Percentiles rank a stretch among this genome's conserved stretches.
Conservation (phyloP, 2,113 vertebrate genomes). For the Echinops telfairi region DNA sequence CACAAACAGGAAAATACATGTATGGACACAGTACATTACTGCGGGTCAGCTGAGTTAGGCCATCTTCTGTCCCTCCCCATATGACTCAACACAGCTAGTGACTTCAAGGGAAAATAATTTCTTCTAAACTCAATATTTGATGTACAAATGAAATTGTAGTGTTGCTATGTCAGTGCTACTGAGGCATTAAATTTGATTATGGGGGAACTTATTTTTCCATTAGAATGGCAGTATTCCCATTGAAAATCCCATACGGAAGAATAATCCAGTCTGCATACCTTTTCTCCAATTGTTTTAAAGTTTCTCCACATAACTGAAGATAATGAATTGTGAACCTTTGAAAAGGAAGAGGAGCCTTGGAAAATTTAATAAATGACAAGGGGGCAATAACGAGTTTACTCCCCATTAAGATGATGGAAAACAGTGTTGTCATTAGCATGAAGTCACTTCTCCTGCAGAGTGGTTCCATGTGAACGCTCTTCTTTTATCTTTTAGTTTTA, state of each 20-base stretch:
- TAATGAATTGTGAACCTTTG: constrained; percentile 1
- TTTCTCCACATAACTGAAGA: constrained; percentile 10
- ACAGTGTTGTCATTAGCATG: neutral
- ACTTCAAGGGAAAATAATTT: constrained; percentile 21
- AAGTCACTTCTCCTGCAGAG: neutral
- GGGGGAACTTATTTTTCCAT: neutral
- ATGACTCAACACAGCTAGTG: neutral
- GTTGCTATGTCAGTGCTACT: constrained; percentile 15
- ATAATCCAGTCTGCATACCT: constrained; percentile 21
- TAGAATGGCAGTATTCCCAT: neutral
- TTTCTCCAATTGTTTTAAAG: constrained; percentile 9
- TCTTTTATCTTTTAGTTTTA: neutral
- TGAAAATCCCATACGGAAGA: constrained; percentile 33
- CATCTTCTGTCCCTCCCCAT: neutral
- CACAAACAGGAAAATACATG: neutral
- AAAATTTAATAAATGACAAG: neutral
- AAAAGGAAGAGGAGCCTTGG: neutral
- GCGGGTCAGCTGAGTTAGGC: neutral
- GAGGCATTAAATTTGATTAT: constrained; percentile 28
- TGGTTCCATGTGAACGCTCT: too few species aligned
- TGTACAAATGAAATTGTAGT: neutral
- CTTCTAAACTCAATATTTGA: constrained; percentile 17
- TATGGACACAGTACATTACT: neutral
- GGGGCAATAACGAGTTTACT: neutral
- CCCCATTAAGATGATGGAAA: neutral